Evolutionary conservation across 2,888 invertebrate species (phyloP), one percentile per base, ranked within the genome.

Genomic region (Halictus ligatus): DNA sequence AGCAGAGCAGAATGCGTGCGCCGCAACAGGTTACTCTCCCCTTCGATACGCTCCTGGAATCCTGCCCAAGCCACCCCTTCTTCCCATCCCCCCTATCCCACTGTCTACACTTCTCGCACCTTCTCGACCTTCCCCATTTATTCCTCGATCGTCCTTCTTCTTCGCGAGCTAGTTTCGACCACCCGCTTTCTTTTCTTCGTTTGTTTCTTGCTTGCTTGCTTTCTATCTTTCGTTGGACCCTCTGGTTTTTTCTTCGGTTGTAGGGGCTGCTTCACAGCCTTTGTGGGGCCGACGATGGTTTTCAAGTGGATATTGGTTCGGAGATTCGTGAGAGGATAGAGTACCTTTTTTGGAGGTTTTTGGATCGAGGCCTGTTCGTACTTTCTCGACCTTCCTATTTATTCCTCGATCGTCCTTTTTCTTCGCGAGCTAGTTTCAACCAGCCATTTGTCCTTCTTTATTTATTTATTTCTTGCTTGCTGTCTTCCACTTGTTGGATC

Each of bases 11-110:
- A 89, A 89, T 93, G 93, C 93, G 93, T 94, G 94, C 94, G 93
- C 92, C 93, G 94, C 94, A 94, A 94, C 94, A 94, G 94, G 94
- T 94, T 93, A 94, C 91, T 85, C 86, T 87, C 87, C 80, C 85
- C 83, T 82, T 88, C 87, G 83, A 82, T 85, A 88, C 88, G 87
- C 83, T 86, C 89, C 86, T 88, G 89, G 82, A 84, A 76, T 80
- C 74, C 75, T 80, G 18, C 81, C 69, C 75, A 60, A 35, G 35
- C 35, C 18, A 6, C 3, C 67, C 18, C 35, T 35, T 3, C 3
- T 0, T 2, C 35, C 35, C 35, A 35, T 2, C 35, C 35, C 35
- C 35, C 0, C 35, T 10, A 15, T 8, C 67, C 1, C 1, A 8
- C 4, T 12, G 40, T n/a, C 21, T 69, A 54, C 67, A 58, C n/a